Conservation (phyloP, 2,888 invertebrate genomes). For the Apamea epomidion region DNA sequence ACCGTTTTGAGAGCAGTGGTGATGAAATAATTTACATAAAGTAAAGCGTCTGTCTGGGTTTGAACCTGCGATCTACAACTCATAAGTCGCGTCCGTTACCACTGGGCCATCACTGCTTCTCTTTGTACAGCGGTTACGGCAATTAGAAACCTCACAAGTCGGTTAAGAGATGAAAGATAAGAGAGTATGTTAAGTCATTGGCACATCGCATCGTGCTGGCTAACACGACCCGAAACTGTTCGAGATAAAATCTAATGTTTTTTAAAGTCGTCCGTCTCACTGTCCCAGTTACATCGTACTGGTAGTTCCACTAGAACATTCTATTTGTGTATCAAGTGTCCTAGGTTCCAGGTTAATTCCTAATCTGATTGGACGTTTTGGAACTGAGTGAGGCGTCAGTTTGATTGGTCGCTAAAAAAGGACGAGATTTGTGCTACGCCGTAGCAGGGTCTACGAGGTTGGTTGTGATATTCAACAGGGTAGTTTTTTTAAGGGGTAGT, state of each 20-base stretch:
- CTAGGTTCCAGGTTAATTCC: conserved; percentile 7
- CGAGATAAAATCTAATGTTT: conserved; percentile 56
- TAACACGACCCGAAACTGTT: conserved; percentile 54
- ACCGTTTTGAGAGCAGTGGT: not conserved
- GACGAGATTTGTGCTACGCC: conserved; percentile 35
- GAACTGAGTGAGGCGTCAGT: conserved; percentile 18
- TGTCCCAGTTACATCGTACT: conserved; percentile 28
- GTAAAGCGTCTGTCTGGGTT: not conserved
- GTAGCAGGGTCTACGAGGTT: conserved; percentile 38
- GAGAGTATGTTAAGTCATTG: conserved; percentile 55
- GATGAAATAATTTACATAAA: not conserved
- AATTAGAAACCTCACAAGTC: conserved; percentile 59
- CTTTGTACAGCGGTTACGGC: conserved; percentile 20
- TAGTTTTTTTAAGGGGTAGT: conserved; percentile 4
- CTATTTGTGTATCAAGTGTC: not conserved
- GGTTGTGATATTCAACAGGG: conserved; percentile 11
- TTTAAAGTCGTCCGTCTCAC: conserved; percentile 42
- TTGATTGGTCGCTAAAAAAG: conserved; percentile 40
- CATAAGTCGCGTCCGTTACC: not conserved
- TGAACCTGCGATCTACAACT: not conserved
- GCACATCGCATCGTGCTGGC: conserved; percentile 55
- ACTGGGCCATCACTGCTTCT: not conserved
- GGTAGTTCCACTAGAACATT: conserved; percentile 6
- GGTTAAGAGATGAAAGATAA: conserved; percentile 63
- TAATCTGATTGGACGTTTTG: conserved; percentile 42